Conservation (phyloP, 2,888 invertebrate genomes). For the Ferdinandea cuprea region DNA sequence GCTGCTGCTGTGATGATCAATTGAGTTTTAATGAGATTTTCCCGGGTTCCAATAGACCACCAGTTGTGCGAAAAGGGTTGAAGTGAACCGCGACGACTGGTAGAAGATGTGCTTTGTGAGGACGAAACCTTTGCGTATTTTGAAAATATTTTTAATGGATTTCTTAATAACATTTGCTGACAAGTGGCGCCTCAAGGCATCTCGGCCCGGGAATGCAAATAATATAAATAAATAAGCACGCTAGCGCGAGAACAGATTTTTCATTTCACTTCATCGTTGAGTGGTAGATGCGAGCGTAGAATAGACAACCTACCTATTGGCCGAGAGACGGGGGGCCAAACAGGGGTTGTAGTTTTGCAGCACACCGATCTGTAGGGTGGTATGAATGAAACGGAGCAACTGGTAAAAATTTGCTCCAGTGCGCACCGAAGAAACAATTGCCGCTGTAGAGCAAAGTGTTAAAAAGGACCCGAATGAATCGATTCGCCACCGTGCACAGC, state of each 20-base stretch:
- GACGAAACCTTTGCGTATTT: slow-evolving; percentile 43
- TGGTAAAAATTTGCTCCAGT: no score
- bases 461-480: no score
- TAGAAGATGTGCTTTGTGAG: slow-evolving; percentile 3
- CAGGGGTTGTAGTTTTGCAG: background rate
- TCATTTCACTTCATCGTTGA: slow-evolving; percentile 52
- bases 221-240: slow-evolving; percentile 53
- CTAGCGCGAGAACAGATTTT: slow-evolving; percentile 50
- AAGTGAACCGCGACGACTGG: background rate
- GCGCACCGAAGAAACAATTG: no score
- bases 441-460: no score
- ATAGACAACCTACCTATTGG: slow-evolving; percentile 25
- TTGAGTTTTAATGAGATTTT: slow-evolving; percentile 70
- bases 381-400: no score
- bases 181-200: slow-evolving; percentile 67
- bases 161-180: slow-evolving; percentile 64
- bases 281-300: slow-evolving; percentile 11
- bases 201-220: slow-evolving; percentile 39
- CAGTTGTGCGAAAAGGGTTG: slow-evolving; percentile 36
- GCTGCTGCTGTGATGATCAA: slow-evolving; percentile 51
- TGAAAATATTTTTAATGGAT: slow-evolving; percentile 57
- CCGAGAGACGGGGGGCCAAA: slow-evolving; percentile 2
- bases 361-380: no score
- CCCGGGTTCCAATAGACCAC: slow-evolving; percentile 59
- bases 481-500: no score